phyloP scores from a whole-genome alignment of 2,797 vertebrate species.

The Sebastes itinus region DNA sequence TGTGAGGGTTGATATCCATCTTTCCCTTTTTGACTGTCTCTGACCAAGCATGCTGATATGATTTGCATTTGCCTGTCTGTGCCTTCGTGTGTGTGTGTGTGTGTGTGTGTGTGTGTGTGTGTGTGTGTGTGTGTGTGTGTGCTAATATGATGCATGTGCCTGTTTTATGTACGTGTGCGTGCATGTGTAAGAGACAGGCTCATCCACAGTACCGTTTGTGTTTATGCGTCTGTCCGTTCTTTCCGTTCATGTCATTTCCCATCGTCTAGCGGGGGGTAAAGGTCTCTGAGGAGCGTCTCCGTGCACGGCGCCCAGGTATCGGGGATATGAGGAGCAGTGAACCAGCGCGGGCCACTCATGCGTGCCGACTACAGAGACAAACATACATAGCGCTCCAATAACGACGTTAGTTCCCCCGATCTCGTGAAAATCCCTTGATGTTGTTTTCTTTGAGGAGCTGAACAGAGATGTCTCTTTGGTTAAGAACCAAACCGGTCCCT shows the following conservation, averaged over 20 bases:
- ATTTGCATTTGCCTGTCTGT: conserved; percentile 19
- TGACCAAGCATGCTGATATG: neutral
- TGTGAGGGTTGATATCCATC: neutral
- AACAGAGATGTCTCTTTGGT: conserved; percentile 23
- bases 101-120: neutral
- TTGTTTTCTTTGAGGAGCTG: conserved; percentile 35
- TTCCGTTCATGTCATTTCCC: conserved; percentile 28
- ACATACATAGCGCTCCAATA: conserved; percentile 44
- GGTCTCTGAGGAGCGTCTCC: conserved; percentile 38
- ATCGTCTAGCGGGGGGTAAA: conserved; percentile 4
- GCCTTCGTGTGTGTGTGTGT: neutral
- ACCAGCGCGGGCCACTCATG: conserved; percentile 59
- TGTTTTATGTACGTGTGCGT: neutral
- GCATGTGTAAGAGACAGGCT: neutral
- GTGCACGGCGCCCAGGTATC: conserved; percentile 20
- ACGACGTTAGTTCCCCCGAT: conserved; percentile 29
- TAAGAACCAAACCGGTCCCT: neutral
- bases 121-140: neutral
- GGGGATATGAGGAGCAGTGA: conserved; percentile 56
- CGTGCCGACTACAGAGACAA: conserved; percentile 48
- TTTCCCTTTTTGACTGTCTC: neutral
- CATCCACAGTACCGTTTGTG: neutral
- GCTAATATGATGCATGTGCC: neutral
- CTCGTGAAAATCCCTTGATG: conserved; percentile 31
- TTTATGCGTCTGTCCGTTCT: neutral